Percentiles rank a stretch among this genome's conserved stretches.
These are phyloP conservation scores for Scomberomorus guttatus DNA, from an alignment of 2,797 vertebrate genomes.

Conservation along the genomic window DNA sequence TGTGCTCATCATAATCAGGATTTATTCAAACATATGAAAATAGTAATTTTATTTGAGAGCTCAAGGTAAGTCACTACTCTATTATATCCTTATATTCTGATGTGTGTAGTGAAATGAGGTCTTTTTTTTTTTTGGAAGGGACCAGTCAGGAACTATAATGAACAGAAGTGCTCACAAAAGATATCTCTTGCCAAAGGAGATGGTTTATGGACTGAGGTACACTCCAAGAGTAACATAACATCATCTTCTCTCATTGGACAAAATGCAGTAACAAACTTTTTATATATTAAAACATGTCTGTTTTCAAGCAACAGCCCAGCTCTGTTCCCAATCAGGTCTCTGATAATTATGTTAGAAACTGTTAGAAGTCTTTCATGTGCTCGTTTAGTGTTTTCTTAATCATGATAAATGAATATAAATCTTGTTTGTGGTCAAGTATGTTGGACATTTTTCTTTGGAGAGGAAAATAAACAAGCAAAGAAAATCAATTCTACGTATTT, in stretches of 20 bases:
- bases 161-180: neutral
- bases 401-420: neutral
- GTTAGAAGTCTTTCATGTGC: neutral
- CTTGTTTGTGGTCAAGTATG: neutral
- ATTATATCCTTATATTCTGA: neutral
- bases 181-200: neutral
- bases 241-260: too few relatives aligned
- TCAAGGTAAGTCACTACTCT: constrained; percentile 2
- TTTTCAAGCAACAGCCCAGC: neutral
- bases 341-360: neutral
- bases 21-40: constrained; percentile 19
- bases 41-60: constrained; percentile 7
- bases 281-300: constrained; percentile 10
- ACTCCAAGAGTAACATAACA: neutral
- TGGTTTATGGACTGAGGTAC: constrained; percentile 6
- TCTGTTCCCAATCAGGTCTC: constrained; percentile 1
- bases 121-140: neutral
- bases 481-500: neutral
- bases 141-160: neutral
- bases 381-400: constrained; percentile 18
- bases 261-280: neutral
- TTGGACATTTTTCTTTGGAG: neutral
- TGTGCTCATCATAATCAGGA: constrained; percentile 8
- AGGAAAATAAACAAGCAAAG: neutral
- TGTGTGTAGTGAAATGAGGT: neutral